A percentile compares a stretch with the other conserved stretches of the same genome.
phyloP scores from a whole-genome alignment of 2,113 vertebrate species.

The Morone saxatilis region DNA sequence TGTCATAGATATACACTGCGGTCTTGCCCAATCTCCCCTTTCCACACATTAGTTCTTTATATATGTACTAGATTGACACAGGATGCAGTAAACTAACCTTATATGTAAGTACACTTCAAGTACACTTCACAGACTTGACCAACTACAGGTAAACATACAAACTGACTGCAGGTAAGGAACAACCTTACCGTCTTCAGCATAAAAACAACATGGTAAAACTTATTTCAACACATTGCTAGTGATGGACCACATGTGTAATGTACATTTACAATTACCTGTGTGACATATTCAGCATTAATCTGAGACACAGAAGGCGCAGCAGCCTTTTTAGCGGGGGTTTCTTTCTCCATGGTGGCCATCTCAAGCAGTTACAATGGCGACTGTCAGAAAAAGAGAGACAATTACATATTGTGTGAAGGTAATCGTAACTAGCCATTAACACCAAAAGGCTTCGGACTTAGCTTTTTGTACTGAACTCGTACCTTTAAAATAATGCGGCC shows the following conservation, averaged over 20 bases:
- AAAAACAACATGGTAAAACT: background rate
- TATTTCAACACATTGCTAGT: background rate
- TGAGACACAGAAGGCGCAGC: constrained; percentile 97
- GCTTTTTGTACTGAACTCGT: too few species aligned
- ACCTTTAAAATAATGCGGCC: background rate
- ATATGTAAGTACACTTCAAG: background rate
- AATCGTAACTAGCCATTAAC: accelerated
- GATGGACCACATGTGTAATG: background rate
- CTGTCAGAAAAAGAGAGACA: background rate
- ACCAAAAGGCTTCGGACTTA: accelerated
- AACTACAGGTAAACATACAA: background rate
- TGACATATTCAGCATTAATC: constrained; percentile 98
- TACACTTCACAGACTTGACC: background rate
- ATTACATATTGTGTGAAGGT: background rate
- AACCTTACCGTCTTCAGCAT: background rate
- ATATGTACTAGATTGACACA: background rate
- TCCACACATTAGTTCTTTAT: background rate
- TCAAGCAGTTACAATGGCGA: background rate
- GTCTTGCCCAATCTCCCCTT: background rate
- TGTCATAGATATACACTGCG: background rate
- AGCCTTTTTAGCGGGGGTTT: constrained; percentile 89
- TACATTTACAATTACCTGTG: constrained; percentile 86
- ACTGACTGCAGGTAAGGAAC: background rate
- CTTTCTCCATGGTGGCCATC: constrained; percentile 80
- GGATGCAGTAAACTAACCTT: too few species aligned